These are phyloP conservation scores for Epizoanthus ramosus DNA, from an alignment of 92 coral and sea anemone genomes.

Conservation along the genomic window DNA sequence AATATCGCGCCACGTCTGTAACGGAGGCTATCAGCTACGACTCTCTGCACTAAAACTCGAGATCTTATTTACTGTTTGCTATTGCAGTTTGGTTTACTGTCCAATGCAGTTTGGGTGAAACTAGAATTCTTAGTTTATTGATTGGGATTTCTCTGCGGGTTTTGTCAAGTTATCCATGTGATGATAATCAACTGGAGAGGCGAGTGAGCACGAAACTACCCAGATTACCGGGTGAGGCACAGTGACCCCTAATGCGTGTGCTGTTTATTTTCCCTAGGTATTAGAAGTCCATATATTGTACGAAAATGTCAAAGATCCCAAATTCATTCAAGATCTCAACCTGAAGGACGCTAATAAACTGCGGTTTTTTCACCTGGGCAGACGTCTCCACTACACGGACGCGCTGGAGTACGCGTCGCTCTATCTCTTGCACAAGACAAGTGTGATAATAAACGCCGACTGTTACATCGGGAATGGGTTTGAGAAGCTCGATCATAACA, in stretches of 20 bases:
- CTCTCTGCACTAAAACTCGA: too few relatives aligned
- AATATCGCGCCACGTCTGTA: too few relatives aligned
- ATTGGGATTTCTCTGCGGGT: too few relatives aligned
- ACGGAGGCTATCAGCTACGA: too few relatives aligned
- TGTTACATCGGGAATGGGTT: constrained; percentile 87
- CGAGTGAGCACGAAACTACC: background rate
- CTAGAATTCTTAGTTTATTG: too few relatives aligned
- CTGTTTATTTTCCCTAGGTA: constrained; percentile 46
- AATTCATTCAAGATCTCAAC: constrained; percentile 49
- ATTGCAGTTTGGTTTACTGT: too few relatives aligned
- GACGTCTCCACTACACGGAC: constrained; percentile 84
- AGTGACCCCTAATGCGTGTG: background rate
- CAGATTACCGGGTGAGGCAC: background rate
- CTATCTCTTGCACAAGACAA: constrained; percentile 58
- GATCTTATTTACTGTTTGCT: too few relatives aligned
- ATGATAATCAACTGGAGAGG: background rate
- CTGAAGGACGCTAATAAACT: constrained; percentile 50
- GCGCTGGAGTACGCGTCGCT: constrained; percentile 78
- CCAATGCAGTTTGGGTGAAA: too few relatives aligned
- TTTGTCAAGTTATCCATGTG: background rate
- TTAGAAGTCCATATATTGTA: constrained; percentile 57
- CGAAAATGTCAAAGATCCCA: constrained; percentile 48
- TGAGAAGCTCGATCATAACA: constrained; percentile 56
- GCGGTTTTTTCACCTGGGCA: constrained; percentile 44
- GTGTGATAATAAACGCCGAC: constrained; percentile 82